phyloP scores from a whole-genome alignment of 2,113 vertebrate genomes.

The Tamias sibiricus region DNA sequence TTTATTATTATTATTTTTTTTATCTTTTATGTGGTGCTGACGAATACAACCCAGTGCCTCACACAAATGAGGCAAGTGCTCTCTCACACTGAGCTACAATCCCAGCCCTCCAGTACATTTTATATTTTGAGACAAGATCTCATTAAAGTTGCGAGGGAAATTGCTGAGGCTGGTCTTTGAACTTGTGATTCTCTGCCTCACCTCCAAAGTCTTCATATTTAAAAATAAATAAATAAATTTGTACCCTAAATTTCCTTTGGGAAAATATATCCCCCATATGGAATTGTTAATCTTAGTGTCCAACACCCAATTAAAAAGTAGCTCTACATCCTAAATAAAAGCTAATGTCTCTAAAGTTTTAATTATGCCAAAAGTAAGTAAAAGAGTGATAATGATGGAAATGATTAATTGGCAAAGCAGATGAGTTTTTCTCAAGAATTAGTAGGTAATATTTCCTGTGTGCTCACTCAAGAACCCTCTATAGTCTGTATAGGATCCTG shows the following conservation, averaged over 20 bases:
- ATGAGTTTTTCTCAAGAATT: conserved; percentile 36
- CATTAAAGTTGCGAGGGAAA: too few species aligned
- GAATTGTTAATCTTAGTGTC: background rate
- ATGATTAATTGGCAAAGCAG: background rate
- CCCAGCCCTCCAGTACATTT: too few species aligned
- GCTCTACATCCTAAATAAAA: background rate
- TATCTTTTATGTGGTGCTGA: too few species aligned
- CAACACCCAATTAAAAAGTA: background rate
- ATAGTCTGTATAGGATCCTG: background rate
- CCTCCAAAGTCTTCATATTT: background rate
- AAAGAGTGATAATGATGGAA: background rate
- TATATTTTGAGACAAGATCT: too few species aligned
- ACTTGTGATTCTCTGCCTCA: too few species aligned
- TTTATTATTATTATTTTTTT: too few species aligned
- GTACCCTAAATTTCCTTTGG: background rate
- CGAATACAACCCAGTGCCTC: too few species aligned
- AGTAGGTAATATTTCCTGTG: background rate
- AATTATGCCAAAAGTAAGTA: background rate
- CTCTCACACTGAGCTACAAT: too few species aligned
- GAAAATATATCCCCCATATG: background rate
- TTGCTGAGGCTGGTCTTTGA: too few species aligned
- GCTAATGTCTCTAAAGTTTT: background rate
- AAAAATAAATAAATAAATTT: background rate
- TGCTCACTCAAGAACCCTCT: background rate
- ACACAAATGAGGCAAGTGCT: too few species aligned